Evolutionary conservation across 1,140 invertebrate species (phyloP), one percentile per base, ranked within the genome.

Genomic region (Drosophila pruinosa): DNA sequence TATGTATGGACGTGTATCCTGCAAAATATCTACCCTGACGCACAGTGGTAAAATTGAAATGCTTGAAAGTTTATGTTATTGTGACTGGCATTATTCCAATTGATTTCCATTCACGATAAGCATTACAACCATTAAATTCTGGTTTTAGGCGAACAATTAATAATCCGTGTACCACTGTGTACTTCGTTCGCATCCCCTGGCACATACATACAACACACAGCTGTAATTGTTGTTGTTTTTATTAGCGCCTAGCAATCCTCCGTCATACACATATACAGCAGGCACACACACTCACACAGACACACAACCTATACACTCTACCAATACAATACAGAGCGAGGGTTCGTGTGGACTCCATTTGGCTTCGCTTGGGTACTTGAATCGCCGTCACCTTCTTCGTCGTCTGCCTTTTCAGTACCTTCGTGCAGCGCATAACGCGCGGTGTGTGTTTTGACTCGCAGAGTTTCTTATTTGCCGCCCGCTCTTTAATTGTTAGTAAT

Each of bases 381-480:
- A 67, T 67, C 62, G 41, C 19, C 53, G 41, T 57, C 62, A 28
- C 34, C 64, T 22, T 31, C 64, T 58, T 63, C 69, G 43, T 81
- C 58, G 73, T 72, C 59, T 72, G 65, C 45, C 52, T 58, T 83
- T 82, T 75, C 77, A 75, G 72, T 85, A 85, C 82, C 85, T 88
- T 85, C 82, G 81, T 81, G 82, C 70, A 88, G 80, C 80, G 78
- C 82, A 73, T 81, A 69, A 74, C 70, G 81, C 81, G 82, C 80
- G 69, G 59, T 86, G 77, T 80, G 64, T 63, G 64, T 83, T 68
- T 76, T 52, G 38, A 45, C 36, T 65, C 67, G 57, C 56, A 62
- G 57, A 61, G 56, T 83, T 83, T 80, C 76, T 73, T 76, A 69
- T 83, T 80, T 86, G 72, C 79, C 65, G 62, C 65, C 65, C 74